These are phyloP conservation scores for Taenioides sp. DNA, from an alignment of 2,797 vertebrate genomes.

Conservation along the genomic window DNA sequence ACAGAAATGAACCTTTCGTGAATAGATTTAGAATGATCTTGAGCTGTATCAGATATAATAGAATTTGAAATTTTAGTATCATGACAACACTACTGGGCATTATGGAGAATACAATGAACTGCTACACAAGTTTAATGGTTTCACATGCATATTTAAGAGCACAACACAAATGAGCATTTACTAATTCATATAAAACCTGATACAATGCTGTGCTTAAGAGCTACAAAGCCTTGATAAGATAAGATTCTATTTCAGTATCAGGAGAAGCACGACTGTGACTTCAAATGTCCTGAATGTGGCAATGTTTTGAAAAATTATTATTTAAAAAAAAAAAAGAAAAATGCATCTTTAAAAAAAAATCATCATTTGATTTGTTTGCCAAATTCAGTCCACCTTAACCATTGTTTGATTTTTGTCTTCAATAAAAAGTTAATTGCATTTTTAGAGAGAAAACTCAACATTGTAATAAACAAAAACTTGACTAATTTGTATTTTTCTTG, in stretches of 20 bases:
- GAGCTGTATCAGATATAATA: too few relatives aligned
- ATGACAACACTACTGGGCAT: not conserved
- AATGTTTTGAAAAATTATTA: not conserved
- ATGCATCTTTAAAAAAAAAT: not conserved
- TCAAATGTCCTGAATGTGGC: not conserved
- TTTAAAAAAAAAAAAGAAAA: too few relatives aligned
- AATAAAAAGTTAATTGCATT: too few relatives aligned
- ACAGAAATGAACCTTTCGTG: too few relatives aligned
- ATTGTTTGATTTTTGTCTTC: too few relatives aligned
- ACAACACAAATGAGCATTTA: constrained; percentile 42
- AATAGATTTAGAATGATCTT: too few relatives aligned
- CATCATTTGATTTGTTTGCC: not conserved
- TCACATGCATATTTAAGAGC: constrained; percentile 35
- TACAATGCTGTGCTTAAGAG: constrained; percentile 42
- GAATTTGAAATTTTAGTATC: too few relatives aligned
- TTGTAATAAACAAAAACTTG: not conserved
- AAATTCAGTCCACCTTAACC: too few relatives aligned
- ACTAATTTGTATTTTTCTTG: not conserved
- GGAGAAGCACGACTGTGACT: constrained; percentile 2
- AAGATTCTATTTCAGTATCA: constrained; percentile 36
- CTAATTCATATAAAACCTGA: constrained; percentile 44
- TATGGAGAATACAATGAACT: not conserved
- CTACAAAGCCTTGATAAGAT: constrained; percentile 37
- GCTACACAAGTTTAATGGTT: constrained; percentile 18
- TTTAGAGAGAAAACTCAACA: not conserved